These are phyloP conservation scores for Cariama cristata DNA, from an alignment of 2,113 vertebrate genomes.

Conservation along the genomic window DNA sequence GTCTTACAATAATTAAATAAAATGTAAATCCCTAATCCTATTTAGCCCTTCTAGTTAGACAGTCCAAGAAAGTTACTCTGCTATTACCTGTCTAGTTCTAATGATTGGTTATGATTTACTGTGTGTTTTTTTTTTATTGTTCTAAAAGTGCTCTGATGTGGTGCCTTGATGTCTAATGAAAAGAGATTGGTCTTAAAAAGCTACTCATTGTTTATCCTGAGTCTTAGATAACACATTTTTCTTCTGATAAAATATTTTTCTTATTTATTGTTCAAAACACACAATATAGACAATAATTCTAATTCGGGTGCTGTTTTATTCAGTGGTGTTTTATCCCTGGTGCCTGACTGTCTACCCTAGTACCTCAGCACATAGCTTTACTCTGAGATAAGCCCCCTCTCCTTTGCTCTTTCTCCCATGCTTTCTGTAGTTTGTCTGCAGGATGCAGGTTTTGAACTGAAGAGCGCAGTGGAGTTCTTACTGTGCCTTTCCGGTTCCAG, in stretches of 20 bases:
- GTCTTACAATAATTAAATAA: conserved; percentile 81
- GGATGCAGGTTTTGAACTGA: conserved; percentile 87
- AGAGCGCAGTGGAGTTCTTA: conserved; percentile 83
- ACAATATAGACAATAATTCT: conserved; percentile 85
- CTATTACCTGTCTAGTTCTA: conserved; percentile 86
- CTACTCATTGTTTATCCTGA: conserved; percentile 85
- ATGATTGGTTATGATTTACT: conserved; percentile 87
- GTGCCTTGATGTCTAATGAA: conserved; percentile 98
- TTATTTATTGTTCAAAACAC: conserved; percentile 87
- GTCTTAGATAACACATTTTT: conserved; percentile 92
- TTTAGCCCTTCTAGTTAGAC: conserved; percentile 77
- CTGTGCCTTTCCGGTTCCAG: conserved; percentile 87
- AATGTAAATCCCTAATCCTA: conserved; percentile 84
- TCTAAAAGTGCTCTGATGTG: conserved; percentile 87
- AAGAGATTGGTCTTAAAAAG: conserved; percentile 87
- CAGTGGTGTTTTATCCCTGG: conserved; percentile 87
- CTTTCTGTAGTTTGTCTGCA: conserved; percentile 84
- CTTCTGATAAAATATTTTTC: conserved; percentile 94
- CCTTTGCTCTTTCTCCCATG: conserved; percentile 79
- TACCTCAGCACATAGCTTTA: conserved; percentile 97
- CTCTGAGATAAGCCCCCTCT: conserved; percentile 92
- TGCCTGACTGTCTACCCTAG: conserved; percentile 94
- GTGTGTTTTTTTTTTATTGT: conserved; percentile 83
- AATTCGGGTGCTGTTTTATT: conserved; percentile 85
- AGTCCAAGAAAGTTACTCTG: conserved; percentile 81